Evolutionary conservation across 2,113 vertebrate genomes (phyloP).

Genomic region (Larimichthys crocea): DNA sequence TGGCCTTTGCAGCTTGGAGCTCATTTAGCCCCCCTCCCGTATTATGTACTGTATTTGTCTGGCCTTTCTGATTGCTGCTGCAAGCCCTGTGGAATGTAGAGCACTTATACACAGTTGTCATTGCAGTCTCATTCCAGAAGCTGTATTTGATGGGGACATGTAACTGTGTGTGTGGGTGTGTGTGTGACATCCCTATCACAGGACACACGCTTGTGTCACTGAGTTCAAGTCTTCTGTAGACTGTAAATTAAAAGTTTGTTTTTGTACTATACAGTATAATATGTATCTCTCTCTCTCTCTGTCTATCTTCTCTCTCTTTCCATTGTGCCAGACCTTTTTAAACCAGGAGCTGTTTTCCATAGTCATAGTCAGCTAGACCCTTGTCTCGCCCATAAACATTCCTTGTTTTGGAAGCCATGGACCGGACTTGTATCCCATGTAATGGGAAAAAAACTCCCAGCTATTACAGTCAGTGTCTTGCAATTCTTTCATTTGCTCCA

Average conservation of each 20-base stretch:
- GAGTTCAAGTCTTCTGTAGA: constrained; percentile 34
- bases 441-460: constrained; percentile 43
- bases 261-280: constrained; percentile 4
- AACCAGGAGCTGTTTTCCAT: constrained; percentile 50
- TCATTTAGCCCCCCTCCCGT: constrained; percentile 48
- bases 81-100: constrained; percentile 71
- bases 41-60: constrained; percentile 75
- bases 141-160: constrained; percentile 71
- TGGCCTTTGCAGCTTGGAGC: constrained; percentile 50
- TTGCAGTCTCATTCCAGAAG: constrained; percentile 79
- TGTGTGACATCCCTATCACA: constrained; percentile 22
- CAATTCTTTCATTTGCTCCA: constrained; percentile 26
- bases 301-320: constrained; percentile 27
- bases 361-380: constrained; percentile 51
- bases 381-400: constrained; percentile 64
- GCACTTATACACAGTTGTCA: constrained; percentile 84
- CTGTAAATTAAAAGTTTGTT: constrained; percentile 4
- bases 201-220: constrained; percentile 27
- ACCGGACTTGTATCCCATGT: constrained; percentile 47
- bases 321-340: constrained; percentile 40
- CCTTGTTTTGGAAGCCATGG: constrained; percentile 64
- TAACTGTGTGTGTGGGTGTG: constrained; percentile 36
- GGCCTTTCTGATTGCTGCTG: constrained; percentile 80
- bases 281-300: neutral
- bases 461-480: constrained; percentile 19